Base-by-base conservation (phyloP, 2,113 vertebrate species). In the Oryzias celebensis region DNA sequence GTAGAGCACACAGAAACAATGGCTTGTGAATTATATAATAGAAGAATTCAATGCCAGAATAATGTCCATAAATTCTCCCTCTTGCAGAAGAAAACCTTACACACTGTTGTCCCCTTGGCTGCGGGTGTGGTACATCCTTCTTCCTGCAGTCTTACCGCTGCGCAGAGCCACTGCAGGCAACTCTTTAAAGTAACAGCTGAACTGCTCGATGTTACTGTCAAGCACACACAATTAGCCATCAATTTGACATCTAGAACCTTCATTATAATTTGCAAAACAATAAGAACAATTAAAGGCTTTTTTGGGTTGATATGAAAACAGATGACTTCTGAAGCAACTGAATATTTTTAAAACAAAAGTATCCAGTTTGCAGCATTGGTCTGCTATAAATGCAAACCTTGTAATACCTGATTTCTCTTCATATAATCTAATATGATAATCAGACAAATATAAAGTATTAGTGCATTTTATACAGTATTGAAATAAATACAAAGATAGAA, bases 181-280 rank as follows among this genome's bases (percentile, higher is more conserved):
- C 68, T 97, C 96, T 87, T 98, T 99, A 91, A 99, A 99, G 88
- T 96, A 99, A 89, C 96, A 95, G 93, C 96, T 98, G 85, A 99
- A 99, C 91, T 97, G 94, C 58, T 96, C 91, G 78, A 99, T 97
- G 89, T 98, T 99, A 84, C 97, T 98, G 88, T 62, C 45, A 64
- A 64, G 63, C 1, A 71, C 75, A 61, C 24, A 64, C 1, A 17
- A 41, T 58, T 66, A 61, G 17, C 4, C 14, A 50, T 57, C 1
- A 63, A 18, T 17, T 8, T n/a, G 42, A 16, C 15, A 26, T 1
- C 2, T 12, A 23, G 62, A 7, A 72, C 8, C 8, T 8, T 36
- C 0, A 28, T 28, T 28, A 36, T 36, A 12, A 12, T 36, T 36
- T 36, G 2, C 36, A 36, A 36, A 36, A 36, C 36, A 36, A 1